Percentiles rank a stretch among this genome's conserved stretches.
phyloP scores from a whole-genome alignment of 2,113 vertebrate genomes.

The Anthoscopus minutus region DNA sequence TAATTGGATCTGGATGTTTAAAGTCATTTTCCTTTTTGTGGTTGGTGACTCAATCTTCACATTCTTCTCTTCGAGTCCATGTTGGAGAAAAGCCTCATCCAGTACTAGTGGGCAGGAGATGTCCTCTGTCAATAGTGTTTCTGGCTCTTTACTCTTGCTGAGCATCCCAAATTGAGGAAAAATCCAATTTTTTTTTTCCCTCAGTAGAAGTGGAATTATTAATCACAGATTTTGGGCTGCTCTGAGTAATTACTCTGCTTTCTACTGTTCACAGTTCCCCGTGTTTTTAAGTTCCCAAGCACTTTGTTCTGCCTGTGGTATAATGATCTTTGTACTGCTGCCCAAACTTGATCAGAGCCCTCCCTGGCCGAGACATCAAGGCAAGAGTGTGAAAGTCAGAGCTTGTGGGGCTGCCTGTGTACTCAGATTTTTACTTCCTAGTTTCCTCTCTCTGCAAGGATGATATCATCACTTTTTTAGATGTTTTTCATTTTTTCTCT shows the following conservation, averaged over 20 bases:
- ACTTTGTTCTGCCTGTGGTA: background rate
- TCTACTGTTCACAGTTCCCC: background rate
- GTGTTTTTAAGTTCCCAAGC: background rate
- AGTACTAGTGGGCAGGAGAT: background rate
- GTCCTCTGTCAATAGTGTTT: background rate
- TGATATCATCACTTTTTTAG: background rate
- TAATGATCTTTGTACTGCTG: background rate
- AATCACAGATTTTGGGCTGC: background rate
- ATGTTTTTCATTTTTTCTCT: background rate
- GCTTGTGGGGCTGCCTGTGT: background rate
- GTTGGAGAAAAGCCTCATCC: conserved; percentile 2
- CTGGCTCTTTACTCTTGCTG: background rate
- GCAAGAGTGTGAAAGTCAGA: background rate
- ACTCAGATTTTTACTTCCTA: background rate
- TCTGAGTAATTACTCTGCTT: background rate
- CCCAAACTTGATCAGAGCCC: background rate
- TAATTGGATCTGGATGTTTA: conserved; percentile 62
- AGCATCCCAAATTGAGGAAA: background rate
- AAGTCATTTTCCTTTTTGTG: conserved; percentile 60
- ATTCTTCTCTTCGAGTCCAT: background rate
- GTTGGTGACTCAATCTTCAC: conserved; percentile 35
- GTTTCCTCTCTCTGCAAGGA: background rate
- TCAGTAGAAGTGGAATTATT: background rate
- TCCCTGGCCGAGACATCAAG: background rate
- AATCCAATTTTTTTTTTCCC: background rate